These are phyloP conservation scores for Gymnoscopelus braueri DNA, from an alignment of 2,797 vertebrate genomes.

Conservation along the genomic window DNA sequence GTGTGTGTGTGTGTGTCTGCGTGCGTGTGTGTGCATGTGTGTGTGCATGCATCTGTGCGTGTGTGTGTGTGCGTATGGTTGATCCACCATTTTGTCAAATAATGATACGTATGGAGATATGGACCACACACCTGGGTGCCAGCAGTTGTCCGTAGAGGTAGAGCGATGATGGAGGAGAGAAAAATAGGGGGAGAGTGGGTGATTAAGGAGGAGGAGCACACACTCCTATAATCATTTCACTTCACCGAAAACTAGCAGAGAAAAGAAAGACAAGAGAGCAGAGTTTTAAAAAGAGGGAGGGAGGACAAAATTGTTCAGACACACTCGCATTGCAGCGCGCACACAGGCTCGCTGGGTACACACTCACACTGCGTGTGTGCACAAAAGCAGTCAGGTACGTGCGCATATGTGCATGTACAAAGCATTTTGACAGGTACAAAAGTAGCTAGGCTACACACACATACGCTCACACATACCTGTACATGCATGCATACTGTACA, in stretches of 20 bases:
- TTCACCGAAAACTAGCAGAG: slow-evolving; percentile 39
- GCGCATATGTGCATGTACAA: too few relatives aligned
- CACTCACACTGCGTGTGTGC: too few relatives aligned
- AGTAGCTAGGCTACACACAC: slow-evolving; percentile 52
- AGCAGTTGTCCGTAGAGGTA: slow-evolving; percentile 15
- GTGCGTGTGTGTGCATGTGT: too few relatives aligned
- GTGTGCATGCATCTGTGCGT: too few relatives aligned
- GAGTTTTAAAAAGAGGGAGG: slow-evolving; percentile 13
- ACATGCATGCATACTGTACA: slow-evolving; percentile 30
- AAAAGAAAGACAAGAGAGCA: slow-evolving; percentile 20
- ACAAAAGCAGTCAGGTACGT: slow-evolving; percentile 1
- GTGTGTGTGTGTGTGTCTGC: too few relatives aligned
- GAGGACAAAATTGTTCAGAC: slow-evolving; percentile 45
- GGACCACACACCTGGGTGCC: slow-evolving; percentile 20
- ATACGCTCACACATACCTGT: slow-evolving; percentile 29
- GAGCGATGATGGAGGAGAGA: slow-evolving; percentile 29
- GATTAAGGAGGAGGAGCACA: slow-evolving; percentile 70
- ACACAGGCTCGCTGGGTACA: slow-evolving; percentile 18
- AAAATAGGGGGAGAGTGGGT: slow-evolving; percentile 58
- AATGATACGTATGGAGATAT: neutral
- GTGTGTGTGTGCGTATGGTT: neutral
- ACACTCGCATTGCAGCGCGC: slow-evolving; percentile 25
- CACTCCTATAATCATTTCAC: slow-evolving; percentile 62
- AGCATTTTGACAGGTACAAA: slow-evolving; percentile 12
- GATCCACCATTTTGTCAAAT: neutral